These are phyloP conservation scores for Varecia variegata DNA, from an alignment of 2,797 vertebrate genomes.

Conservation along the genomic window DNA sequence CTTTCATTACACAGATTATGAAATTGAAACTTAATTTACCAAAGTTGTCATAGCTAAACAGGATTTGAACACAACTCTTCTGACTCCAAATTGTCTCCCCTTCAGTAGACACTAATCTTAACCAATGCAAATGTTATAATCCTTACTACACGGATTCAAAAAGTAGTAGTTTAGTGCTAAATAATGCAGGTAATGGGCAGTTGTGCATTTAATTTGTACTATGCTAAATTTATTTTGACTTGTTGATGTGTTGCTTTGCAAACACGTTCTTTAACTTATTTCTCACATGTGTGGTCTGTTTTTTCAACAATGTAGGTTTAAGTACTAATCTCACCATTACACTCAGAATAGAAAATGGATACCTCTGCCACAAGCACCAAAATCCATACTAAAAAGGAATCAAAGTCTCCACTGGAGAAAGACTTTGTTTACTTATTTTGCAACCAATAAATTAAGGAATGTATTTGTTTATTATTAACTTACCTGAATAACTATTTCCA, in stretches of 20 bases:
- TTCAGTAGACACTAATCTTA: not conserved
- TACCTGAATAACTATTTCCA: not conserved
- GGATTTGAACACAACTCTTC: not conserved
- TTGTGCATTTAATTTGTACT: not conserved
- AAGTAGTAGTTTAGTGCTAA: not conserved
- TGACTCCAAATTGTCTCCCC: not conserved
- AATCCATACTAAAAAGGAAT: not conserved
- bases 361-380: not conserved
- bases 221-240: not conserved
- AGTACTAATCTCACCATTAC: not conserved
- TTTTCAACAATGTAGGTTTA: not conserved
- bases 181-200: not conserved
- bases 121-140: not conserved
- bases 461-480: not conserved
- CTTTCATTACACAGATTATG: not conserved
- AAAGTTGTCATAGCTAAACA: not conserved
- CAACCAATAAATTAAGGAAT: not conserved
- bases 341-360: not conserved
- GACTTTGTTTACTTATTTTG: not conserved
- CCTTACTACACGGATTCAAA: not conserved
- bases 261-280: not conserved
- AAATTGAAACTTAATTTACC: not conserved
- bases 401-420: not conserved
- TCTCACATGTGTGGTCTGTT: not conserved
- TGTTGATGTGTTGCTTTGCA: not conserved